Conservation (phyloP, 2,113 vertebrate species). For the Dascyllus trimaculatus region DNA sequence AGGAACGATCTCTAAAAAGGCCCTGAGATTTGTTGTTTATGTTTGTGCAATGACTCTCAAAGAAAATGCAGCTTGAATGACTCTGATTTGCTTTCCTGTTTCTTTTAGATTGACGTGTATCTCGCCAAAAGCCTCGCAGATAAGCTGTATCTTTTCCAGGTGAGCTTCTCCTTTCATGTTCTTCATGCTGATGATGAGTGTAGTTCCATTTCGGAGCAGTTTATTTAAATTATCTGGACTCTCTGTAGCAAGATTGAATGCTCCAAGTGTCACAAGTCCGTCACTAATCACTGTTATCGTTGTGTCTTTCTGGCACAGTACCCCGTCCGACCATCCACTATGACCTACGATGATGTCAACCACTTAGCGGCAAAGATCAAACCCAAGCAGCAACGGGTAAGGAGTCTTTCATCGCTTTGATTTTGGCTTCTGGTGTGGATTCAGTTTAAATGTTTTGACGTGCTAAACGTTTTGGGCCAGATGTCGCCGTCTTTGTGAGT, state of each 20-base stretch:
- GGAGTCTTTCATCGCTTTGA: not conserved
- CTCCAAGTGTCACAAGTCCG: not conserved
- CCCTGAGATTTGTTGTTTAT: too few species aligned
- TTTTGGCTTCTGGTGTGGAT: not conserved
- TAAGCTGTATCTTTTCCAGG: constrained; percentile 98
- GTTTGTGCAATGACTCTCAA: too few species aligned
- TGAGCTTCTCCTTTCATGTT: constrained; percentile 65
- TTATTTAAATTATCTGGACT: not conserved
- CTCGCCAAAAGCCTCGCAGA: constrained; percentile 96
- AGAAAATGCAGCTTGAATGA: not conserved
- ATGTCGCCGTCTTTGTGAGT: too few species aligned
- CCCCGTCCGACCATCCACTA: constrained; percentile 92
- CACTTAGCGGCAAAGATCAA: constrained; percentile 96
- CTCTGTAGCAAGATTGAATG: too few species aligned
- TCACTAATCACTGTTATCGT: constrained; percentile 16
- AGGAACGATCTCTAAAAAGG: too few species aligned
- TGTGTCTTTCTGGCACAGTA: constrained; percentile 84
- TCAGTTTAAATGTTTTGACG: not conserved
- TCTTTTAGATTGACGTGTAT: constrained; percentile 93
- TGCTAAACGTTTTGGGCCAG: too few species aligned
- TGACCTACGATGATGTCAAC: constrained; percentile 93
- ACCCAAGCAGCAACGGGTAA: constrained; percentile 96
- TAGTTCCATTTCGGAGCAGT: not conserved
- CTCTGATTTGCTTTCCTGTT: not conserved
- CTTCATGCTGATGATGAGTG: not conserved